A percentile compares a stretch with the other conserved stretches of the same genome.
phyloP scores from a whole-genome alignment of 2,113 vertebrate genomes.

The Antigone vipio region DNA sequence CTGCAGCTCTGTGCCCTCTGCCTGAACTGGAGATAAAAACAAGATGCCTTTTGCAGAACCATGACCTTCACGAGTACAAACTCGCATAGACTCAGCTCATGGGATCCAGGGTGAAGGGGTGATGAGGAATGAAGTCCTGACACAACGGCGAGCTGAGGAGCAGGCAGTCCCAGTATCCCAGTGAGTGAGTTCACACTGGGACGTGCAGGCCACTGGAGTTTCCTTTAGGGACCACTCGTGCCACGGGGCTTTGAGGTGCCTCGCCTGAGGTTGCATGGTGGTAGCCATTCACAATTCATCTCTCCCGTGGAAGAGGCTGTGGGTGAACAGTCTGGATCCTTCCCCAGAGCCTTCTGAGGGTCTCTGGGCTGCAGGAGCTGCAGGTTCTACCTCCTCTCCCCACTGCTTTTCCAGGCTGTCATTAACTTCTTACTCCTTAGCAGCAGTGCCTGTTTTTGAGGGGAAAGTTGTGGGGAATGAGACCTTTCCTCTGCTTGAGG shows the following conservation, averaged over 20 bases:
- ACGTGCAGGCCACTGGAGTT: not conserved
- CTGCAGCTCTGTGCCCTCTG: not conserved
- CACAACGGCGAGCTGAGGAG: fast-evolving
- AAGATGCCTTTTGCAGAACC: not conserved
- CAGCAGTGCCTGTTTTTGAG: fast-evolving
- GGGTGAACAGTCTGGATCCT: not conserved
- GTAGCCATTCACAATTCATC: not conserved
- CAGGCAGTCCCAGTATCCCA: not conserved
- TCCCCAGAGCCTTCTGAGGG: not conserved
- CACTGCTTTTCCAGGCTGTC: not conserved
- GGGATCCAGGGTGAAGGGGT: not conserved
- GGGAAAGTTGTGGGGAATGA: not conserved
- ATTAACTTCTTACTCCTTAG: not conserved
- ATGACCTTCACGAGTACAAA: fast-evolving
- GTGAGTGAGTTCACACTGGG: not conserved
- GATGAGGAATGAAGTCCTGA: not conserved
- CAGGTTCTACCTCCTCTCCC: not conserved
- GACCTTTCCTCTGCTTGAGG: not conserved
- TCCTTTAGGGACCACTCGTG: not conserved
- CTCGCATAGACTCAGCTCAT: not conserved
- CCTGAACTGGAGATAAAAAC: not conserved
- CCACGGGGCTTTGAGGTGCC: not conserved
- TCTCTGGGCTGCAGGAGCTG: not conserved
- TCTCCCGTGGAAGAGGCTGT: not conserved
- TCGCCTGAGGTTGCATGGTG: not conserved